Evolutionary conservation across 2,113 vertebrate genomes (phyloP).

Genomic region (Trogon surrucura): DNA sequence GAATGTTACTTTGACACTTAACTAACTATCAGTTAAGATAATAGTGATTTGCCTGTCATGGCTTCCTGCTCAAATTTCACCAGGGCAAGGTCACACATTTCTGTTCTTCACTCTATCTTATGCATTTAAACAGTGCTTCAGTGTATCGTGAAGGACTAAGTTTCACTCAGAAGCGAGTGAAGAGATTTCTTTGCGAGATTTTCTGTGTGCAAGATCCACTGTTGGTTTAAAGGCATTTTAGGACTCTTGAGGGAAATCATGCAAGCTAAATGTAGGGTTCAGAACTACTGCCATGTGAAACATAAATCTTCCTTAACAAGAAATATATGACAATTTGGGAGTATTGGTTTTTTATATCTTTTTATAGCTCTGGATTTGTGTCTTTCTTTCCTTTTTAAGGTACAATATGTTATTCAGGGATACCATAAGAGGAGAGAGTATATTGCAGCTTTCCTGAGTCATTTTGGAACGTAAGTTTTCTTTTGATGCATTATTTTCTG

Average conservation of each 20-base stretch:
- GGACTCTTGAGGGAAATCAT: not conserved
- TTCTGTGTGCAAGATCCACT: not conserved
- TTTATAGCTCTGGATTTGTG: constrained; percentile 27
- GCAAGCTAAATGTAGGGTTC: not conserved
- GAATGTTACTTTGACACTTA: constrained; percentile 15
- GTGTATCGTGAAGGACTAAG: not conserved
- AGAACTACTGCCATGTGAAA: not conserved
- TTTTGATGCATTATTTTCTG: not conserved
- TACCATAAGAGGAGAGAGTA: constrained; percentile 99
- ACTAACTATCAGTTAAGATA: not conserved
- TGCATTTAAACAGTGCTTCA: not conserved
- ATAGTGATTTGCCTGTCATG: not conserved
- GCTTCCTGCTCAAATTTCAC: not conserved
- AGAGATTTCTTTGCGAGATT: not conserved
- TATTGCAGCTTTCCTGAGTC: constrained; percentile 97
- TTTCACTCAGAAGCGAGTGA: not conserved
- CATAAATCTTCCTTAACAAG: not conserved
- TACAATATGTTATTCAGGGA: constrained; percentile 98
- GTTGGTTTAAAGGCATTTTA: not conserved
- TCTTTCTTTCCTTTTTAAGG: constrained; percentile 75
- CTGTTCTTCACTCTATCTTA: not conserved
- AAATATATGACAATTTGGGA: not conserved
- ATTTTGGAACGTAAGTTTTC: constrained; percentile 96
- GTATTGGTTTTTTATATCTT: not conserved
- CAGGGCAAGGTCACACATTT: not conserved